phyloP scores from a whole-genome alignment of 2,888 invertebrate genomes.

The Melanophora roralis region DNA sequence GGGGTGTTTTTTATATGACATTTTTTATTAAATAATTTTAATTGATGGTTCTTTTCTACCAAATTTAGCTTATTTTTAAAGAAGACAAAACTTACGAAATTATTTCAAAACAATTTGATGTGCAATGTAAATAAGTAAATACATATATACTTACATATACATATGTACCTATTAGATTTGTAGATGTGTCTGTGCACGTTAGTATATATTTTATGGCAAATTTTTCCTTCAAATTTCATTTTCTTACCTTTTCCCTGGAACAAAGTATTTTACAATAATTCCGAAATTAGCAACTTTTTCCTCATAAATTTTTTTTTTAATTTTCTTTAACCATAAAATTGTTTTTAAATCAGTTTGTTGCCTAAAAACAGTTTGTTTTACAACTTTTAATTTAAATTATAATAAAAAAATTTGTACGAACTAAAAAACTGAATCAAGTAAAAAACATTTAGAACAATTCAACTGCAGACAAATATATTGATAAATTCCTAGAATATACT shows the following conservation, averaged over 20 bases:
- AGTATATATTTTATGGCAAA: no score
- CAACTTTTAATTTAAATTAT: not conserved
- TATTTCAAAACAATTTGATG: no score
- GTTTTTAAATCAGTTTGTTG: slow-evolving; percentile 16
- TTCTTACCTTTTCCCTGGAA: no score
- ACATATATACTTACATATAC: no score
- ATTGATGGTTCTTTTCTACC: not conserved
- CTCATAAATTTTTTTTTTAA: not conserved
- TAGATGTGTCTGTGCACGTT: no score
- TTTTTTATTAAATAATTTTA: not conserved
- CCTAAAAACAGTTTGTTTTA: not conserved
- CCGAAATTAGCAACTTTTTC: not conserved
- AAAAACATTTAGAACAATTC: slow-evolving; percentile 53
- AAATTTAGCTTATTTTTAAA: not conserved
- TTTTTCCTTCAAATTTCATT: not conserved
- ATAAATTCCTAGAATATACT: slow-evolving; percentile 63
- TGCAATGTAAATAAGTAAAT: no score
- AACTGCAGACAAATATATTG: not conserved
- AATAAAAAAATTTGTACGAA: slow-evolving; percentile 34
- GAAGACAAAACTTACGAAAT: no score
- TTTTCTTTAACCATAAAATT: not conserved
- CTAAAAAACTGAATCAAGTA: slow-evolving; percentile 61
- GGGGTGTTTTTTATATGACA: not conserved
- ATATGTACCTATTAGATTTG: no score
- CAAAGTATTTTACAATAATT: no score